Percentiles rank a stretch among this genome's conserved stretches.
Evolutionary conservation across 2,888 invertebrate species (phyloP).

Genomic region (Cerastis leucographa): DNA sequence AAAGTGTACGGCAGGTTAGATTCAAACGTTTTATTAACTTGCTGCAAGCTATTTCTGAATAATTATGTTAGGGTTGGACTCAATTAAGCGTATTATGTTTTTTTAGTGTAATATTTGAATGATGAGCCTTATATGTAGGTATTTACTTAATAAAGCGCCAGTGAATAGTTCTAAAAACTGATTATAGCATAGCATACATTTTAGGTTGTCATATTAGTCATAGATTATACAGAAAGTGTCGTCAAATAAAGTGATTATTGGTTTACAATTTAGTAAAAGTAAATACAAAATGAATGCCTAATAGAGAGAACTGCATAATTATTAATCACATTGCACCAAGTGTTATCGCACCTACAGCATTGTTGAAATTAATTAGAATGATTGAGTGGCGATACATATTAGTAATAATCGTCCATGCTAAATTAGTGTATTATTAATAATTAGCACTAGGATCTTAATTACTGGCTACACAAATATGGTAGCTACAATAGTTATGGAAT

Average conservation of each 20-base stretch:
- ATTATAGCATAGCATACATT: no score
- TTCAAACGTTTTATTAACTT: constrained; percentile 64
- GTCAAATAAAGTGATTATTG: background rate
- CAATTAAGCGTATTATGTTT: constrained; percentile 51
- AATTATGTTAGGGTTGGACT: constrained; percentile 34
- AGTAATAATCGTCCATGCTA: background rate
- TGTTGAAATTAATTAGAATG: constrained; percentile 33
- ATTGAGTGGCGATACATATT: constrained; percentile 6
- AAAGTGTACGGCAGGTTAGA: constrained; percentile 66
- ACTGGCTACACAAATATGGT: background rate
- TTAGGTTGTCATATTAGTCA: background rate
- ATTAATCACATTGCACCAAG: background rate
- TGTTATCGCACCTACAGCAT: background rate
- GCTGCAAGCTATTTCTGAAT: constrained; percentile 54
- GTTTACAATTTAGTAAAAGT: background rate
- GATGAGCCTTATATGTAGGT: background rate
- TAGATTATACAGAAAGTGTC: background rate
- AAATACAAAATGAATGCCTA: background rate
- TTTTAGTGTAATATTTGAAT: constrained; percentile 20
- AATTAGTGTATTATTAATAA: constrained; percentile 26
- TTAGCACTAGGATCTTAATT: background rate
- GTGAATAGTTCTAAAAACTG: background rate
- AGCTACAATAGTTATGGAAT: background rate
- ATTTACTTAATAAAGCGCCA: background rate
- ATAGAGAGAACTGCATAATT: constrained; percentile 35